A percentile compares a stretch with the other conserved stretches of the same genome.
Evolutionary conservation across 2,113 vertebrate species (phyloP).

Genomic region (Oxyruncus cristatus): DNA sequence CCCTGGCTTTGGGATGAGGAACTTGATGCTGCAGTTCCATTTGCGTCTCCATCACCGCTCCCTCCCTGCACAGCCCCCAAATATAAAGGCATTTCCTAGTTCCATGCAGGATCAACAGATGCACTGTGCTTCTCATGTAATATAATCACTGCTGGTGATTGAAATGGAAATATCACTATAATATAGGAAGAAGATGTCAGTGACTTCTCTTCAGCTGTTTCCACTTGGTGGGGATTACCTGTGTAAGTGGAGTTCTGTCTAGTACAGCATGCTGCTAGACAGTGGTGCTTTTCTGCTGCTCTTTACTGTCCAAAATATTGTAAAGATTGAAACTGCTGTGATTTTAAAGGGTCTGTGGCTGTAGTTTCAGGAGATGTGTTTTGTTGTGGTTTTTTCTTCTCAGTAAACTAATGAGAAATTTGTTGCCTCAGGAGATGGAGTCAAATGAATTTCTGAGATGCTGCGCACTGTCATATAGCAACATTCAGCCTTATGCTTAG

Average conservation of each 20-base stretch:
- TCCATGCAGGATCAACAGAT: not conserved
- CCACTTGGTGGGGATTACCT: not conserved
- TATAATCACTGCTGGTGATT: fast-evolving
- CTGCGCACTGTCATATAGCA: not conserved
- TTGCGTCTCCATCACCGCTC: fast-evolving
- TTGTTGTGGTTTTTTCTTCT: not conserved
- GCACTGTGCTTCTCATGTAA: not conserved
- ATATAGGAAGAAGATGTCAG: not conserved
- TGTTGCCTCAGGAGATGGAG: not conserved
- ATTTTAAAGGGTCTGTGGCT: not conserved
- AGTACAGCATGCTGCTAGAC: not conserved
- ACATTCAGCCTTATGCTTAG: constrained; percentile 2
- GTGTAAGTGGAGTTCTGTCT: not conserved
- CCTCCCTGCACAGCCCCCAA: not conserved
- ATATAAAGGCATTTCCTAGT: not conserved
- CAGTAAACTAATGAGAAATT: not conserved
- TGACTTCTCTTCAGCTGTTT: not conserved
- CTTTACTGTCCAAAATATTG: not conserved
- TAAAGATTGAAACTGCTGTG: not conserved
- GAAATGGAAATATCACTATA: not conserved
- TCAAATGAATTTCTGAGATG: not conserved
- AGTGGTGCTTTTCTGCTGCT: not conserved
- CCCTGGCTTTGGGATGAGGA: not conserved
- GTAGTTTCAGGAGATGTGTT: not conserved
- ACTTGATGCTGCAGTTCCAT: not conserved